phyloP scores from a whole-genome alignment of 1,140 invertebrate genomes.

The Bombyx mori region DNA sequence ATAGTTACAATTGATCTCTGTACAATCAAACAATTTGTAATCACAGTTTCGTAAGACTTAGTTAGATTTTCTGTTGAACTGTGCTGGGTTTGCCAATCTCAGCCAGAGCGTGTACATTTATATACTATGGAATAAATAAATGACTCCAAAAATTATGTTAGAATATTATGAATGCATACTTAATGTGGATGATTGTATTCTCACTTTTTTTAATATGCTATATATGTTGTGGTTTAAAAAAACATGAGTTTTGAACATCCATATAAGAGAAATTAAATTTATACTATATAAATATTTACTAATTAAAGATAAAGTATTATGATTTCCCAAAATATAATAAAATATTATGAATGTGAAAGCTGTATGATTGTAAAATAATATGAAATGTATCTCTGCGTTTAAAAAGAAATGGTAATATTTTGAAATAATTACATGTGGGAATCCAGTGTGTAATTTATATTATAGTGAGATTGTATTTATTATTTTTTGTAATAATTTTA shows the following conservation, averaged over 20 bases:
- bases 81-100: conserved; percentile 45
- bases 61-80: conserved; percentile 5
- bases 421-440: conserved; percentile 10
- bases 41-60: neutral
- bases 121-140: conserved; percentile 40
- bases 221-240: conserved; percentile 22
- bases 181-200: conserved; percentile 49
- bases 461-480: conserved; percentile 36
- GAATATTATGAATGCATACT: conserved; percentile 56
- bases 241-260: conserved; percentile 1
- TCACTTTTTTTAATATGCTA: conserved; percentile 8
- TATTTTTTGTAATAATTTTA: conserved; percentile 26
- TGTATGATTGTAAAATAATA: neutral
- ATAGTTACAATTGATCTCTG: conserved; percentile 22
- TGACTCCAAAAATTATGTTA: conserved; percentile 62
- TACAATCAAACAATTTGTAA: conserved; percentile 11
- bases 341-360: neutral
- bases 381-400: neutral
- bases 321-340: neutral
- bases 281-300: conserved; percentile 1
- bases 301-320: conserved; percentile 4
- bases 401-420: neutral
- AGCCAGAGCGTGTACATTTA: conserved; percentile 32
- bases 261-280: neutral
- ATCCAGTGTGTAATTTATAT: conserved; percentile 25